Evolutionary conservation across 2,888 invertebrate genomes (phyloP), one percentile per base, ranked within the genome.

Genomic region (Hydropsyche betteni): DNA sequence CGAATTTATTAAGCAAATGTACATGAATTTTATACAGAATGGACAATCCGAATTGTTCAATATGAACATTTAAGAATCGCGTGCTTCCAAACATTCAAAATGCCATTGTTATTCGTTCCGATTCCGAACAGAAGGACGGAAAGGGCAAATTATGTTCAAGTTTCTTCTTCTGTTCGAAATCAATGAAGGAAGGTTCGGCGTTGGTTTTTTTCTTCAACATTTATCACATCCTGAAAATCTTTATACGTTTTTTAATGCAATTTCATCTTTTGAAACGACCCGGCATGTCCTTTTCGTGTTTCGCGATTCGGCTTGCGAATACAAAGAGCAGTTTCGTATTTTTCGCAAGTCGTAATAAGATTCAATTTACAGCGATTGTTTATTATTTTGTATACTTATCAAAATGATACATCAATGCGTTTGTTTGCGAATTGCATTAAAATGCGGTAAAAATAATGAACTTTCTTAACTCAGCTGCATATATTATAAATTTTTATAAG

Each of bases 81-180:
- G 64, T 64, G 64, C 64, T 8, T 34, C n/a, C 12, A 64, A 55
- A 55, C 24, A 64, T 44, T 12, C 34, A 36, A 64, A 64, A 36
- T 34, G 34, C 64, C 36, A 64, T 64, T 64, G 64, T 64, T 24
- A 24, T 24, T 24, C 24, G 24, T 24, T 64, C 34, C 36, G 12
- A 55, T 55, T 14, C 12, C 6, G 36, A n/a, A 33, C 5, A n/a
- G 64, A 64, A 64, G 64, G 64, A 64, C 64, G 64, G 36, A 36
- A 64, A 64, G 64, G 64, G 64, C 64, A 64, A 44, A 64, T 64
- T 64, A 64, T 34, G 33, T 34, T 64, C 34, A 36, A 10, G 12
- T 33, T 34, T 64, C 64, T 64, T 64, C 44, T 44, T 24, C 34
- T 34, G 64, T 64, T n/a, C 64, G 34, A 64, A 64, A 36, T 58